Evolutionary conservation across 92 coral and sea anemone species (phyloP).

Genomic region (Bergia sp.): DNA sequence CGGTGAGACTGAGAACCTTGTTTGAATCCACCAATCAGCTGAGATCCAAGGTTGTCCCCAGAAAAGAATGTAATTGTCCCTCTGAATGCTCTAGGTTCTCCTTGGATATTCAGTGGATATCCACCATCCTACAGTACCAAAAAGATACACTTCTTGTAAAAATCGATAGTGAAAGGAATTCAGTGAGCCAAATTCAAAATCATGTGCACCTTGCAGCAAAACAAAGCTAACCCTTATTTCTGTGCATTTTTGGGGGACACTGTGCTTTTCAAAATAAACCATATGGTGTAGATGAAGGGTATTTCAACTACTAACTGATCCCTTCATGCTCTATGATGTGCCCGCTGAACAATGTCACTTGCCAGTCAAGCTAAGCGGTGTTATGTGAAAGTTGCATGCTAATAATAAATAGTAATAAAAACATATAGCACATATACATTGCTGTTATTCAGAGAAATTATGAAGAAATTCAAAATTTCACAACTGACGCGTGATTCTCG

Average conservation of each 20-base stretch:
- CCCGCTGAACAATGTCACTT: slow-evolving; percentile 13
- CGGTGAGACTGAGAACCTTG: slow-evolving; percentile 47
- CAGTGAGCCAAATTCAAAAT: slow-evolving; percentile 9
- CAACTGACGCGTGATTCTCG: too few relatives aligned
- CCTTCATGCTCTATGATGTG: slow-evolving; percentile 13
- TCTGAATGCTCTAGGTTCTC: slow-evolving; percentile 10
- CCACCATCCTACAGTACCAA: slow-evolving; percentile 40
- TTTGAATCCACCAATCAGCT: slow-evolving; percentile 43
- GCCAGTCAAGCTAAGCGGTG: slow-evolving; percentile 1
- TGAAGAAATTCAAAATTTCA: too few relatives aligned
- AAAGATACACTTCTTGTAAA: background rate
- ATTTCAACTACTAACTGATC: slow-evolving; percentile 18
- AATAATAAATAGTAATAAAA: slow-evolving; percentile 11
- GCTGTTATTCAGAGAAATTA: background rate
- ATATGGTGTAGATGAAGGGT: slow-evolving; percentile 16
- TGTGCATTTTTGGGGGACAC: slow-evolving; percentile 18
- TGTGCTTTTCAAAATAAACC: slow-evolving; percentile 16
- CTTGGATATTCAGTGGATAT: slow-evolving; percentile 1
- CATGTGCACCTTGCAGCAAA: slow-evolving; percentile 30
- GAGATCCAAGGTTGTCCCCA: slow-evolving; percentile 60
- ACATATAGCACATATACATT: slow-evolving; percentile 6
- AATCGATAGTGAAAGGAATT: slow-evolving; percentile 1
- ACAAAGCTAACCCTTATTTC: slow-evolving; percentile 18
- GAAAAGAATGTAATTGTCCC: slow-evolving; percentile 55
- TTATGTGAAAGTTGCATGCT: slow-evolving; percentile 1